Evolutionary conservation across 2,113 vertebrate species (phyloP).

Genomic region (Triplophysa dalaica): DNA sequence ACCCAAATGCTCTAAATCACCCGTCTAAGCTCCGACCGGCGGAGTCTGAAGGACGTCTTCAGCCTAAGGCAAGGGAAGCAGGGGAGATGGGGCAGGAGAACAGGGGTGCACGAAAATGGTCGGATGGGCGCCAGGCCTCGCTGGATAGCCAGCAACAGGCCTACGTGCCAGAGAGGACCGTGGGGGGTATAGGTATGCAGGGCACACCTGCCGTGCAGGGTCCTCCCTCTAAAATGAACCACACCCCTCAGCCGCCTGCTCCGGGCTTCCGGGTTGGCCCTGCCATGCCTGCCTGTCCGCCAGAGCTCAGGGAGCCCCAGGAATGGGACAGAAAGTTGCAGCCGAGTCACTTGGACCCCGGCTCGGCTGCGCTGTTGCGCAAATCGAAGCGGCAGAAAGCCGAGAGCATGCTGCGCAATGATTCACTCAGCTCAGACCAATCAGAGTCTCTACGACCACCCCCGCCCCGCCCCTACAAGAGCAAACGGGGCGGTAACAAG

Average conservation of each 20-base stretch:
- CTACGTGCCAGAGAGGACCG: constrained; percentile 76
- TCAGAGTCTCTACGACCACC: constrained; percentile 94
- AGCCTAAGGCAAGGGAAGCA: constrained; percentile 71
- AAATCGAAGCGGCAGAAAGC: constrained; percentile 93
- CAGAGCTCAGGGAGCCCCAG: constrained; percentile 82
- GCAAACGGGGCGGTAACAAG: constrained; percentile 86
- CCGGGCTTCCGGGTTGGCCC: constrained; percentile 76
- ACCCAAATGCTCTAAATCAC: constrained; percentile 61
- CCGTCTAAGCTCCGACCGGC: constrained; percentile 48
- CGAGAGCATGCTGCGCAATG: constrained; percentile 95
- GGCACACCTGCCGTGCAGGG: constrained; percentile 45
- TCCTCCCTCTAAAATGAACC: constrained; percentile 49
- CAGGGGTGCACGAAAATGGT: constrained; percentile 60
- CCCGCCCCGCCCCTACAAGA: constrained; percentile 91
- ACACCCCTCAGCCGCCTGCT: constrained; percentile 54
- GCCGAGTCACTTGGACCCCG: constrained; percentile 77
- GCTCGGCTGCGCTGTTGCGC: constrained; percentile 80
- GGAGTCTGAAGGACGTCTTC: constrained; percentile 75
- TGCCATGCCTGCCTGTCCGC: constrained; percentile 74
- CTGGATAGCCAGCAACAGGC: constrained; percentile 74
- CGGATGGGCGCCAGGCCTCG: constrained; percentile 76
- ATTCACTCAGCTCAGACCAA: constrained; percentile 97
- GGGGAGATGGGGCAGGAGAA: constrained; percentile 74
- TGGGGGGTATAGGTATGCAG: constrained; percentile 60
- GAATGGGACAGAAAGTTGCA: constrained; percentile 80